Conservation (phyloP, 2,113 vertebrate genomes). For the Psammodynastes pulverulentus region DNA sequence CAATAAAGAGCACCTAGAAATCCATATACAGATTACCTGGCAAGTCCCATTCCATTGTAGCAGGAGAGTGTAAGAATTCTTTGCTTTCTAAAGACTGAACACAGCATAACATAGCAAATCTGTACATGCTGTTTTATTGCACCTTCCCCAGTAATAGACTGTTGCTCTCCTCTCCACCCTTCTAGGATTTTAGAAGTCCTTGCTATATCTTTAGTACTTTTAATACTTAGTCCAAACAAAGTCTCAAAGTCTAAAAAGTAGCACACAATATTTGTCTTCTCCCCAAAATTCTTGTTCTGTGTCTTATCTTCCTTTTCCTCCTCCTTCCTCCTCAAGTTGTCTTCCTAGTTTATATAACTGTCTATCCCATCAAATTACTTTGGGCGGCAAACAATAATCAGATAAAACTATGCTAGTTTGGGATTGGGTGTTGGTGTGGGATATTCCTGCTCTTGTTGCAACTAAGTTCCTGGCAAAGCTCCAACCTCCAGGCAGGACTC, state of each 20-base stretch:
- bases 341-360: not conserved
- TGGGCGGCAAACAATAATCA: not conserved
- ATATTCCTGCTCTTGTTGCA: not conserved
- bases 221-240: not conserved
- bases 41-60: not conserved
- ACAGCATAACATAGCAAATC: not conserved
- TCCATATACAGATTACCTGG: not conserved
- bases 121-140: not conserved
- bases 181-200: not conserved
- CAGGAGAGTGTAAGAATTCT: not conserved
- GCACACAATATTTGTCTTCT: not conserved
- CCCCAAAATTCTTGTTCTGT: not conserved
- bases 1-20: too few relatives aligned
- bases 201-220: not conserved
- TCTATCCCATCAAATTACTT: not conserved
- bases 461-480: not conserved
- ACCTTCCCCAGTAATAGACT: not conserved
- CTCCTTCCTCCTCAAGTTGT: not conserved
- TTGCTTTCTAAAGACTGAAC: not conserved
- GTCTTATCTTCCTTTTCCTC: not conserved
- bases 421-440: not conserved
- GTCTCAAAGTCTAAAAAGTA: not conserved
- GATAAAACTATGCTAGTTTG: not conserved
- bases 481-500: not conserved
- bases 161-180: not conserved